Evolutionary conservation across 2,888 invertebrate genomes (phyloP).

Genomic region (Platynereis dumerilii): DNA sequence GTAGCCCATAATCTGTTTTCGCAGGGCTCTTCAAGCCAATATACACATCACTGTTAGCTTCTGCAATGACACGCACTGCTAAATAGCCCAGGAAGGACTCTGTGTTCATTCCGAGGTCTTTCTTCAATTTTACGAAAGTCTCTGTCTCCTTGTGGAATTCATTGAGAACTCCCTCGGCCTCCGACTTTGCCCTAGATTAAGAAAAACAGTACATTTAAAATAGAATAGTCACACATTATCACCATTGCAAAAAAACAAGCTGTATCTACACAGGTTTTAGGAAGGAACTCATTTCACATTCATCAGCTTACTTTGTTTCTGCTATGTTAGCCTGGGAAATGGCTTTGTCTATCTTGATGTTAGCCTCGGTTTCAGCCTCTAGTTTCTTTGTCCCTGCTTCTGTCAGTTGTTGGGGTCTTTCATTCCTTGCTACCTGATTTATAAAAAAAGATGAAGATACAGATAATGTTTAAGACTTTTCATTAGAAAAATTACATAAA

Average conservation of each 20-base stretch:
- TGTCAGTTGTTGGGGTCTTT: conserved; percentile 52
- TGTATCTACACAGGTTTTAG: too few species aligned
- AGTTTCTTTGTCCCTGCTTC: conserved; percentile 51
- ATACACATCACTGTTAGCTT: conserved; percentile 55
- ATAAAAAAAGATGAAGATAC: conserved; percentile 1
- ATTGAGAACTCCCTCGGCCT: conserved; percentile 49
- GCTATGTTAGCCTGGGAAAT: conserved; percentile 53
- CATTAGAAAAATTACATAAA: too few species aligned
- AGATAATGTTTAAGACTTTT: neutral
- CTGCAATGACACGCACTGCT: conserved; percentile 50
- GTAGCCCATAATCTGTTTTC: conserved; percentile 19
- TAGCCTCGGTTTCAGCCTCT: conserved; percentile 53
- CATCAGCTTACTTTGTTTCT: conserved; percentile 47
- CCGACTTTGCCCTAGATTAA: conserved; percentile 30
- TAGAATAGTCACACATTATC: too few species aligned
- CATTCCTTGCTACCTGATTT: conserved; percentile 51
- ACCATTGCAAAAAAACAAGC: too few species aligned
- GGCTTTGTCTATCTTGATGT: conserved; percentile 54
- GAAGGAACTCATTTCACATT: too few species aligned
- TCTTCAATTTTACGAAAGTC: conserved; percentile 44
- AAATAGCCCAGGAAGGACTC: conserved; percentile 58
- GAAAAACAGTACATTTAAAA: neutral
- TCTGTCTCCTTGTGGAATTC: conserved; percentile 52
- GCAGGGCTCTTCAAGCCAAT: conserved; percentile 55
- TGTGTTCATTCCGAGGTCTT: conserved; percentile 47